Evolutionary conservation across 1,140 invertebrate genomes (phyloP).

Genomic region (Drosophila malerkotliana): DNA sequence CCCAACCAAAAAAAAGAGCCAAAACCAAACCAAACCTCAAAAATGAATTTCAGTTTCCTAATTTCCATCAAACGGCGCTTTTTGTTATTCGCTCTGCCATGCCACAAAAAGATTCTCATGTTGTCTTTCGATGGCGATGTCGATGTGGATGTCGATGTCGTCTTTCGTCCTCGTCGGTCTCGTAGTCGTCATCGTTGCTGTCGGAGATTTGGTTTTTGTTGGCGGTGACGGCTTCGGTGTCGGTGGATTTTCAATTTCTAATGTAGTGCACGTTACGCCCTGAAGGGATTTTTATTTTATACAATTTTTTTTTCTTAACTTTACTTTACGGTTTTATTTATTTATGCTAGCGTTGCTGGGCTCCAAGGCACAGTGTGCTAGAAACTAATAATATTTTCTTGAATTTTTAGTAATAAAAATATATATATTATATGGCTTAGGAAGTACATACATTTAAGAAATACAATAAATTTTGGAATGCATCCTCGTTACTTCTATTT

Average conservation of each 20-base stretch:
- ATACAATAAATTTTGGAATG: too few relatives aligned
- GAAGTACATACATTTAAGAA: too few relatives aligned
- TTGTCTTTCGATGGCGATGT: slow-evolving; percentile 51
- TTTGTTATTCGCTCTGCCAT: slow-evolving; percentile 39
- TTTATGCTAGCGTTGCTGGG: slow-evolving; percentile 54
- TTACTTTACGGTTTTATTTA: slow-evolving; percentile 72
- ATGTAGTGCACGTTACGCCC: slow-evolving; percentile 82
- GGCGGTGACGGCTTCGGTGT: slow-evolving; percentile 69
- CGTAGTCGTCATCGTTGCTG: slow-evolving; percentile 23
- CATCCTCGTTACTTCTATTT: too few relatives aligned
- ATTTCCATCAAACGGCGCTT: slow-evolving; percentile 78
- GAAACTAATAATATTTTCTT: background rate
- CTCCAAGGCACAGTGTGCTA: slow-evolving; percentile 40
- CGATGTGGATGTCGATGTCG: slow-evolving; percentile 44
- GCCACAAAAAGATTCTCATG: slow-evolving; percentile 75
- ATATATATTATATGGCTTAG: background rate
- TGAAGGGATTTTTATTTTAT: slow-evolving; percentile 79
- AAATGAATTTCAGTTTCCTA: slow-evolving; percentile 45
- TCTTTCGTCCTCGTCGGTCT: slow-evolving; percentile 46
- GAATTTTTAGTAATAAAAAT: too few relatives aligned
- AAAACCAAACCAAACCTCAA: slow-evolving; percentile 57
- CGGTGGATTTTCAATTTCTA: slow-evolving; percentile 82
- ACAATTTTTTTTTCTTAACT: slow-evolving; percentile 50
- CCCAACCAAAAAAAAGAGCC: slow-evolving; percentile 23
- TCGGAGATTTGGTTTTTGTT: slow-evolving; percentile 23